Evolutionary conservation across 2,113 vertebrate genomes (phyloP).

Genomic region (Toxotes jaculatrix): DNA sequence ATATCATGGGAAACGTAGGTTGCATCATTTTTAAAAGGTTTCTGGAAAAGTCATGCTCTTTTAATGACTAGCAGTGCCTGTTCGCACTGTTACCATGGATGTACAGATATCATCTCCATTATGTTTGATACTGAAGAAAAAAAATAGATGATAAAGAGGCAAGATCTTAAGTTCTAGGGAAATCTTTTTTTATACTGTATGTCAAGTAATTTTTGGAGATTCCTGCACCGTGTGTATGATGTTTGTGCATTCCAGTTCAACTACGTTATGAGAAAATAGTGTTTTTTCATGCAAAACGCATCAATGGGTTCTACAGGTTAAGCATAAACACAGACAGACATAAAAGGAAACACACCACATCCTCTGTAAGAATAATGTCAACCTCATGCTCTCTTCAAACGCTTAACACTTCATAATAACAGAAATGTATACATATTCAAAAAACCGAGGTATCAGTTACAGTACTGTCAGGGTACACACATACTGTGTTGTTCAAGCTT

Average conservation of each 20-base stretch:
- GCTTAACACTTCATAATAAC: constrained; percentile 18
- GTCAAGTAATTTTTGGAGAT: neutral
- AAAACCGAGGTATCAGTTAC: constrained; percentile 1
- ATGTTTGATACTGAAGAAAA: neutral
- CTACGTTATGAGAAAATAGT: neutral
- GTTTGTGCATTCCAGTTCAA: neutral
- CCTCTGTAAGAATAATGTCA: constrained; percentile 13
- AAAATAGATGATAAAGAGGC: neutral
- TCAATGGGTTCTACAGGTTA: constrained; percentile 13
- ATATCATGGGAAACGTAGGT: neutral
- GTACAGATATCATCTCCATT: neutral
- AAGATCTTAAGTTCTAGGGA: neutral
- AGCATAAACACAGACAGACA: constrained; percentile 22
- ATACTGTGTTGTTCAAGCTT: constrained; percentile 8
- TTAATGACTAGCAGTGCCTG: neutral
- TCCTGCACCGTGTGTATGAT: neutral
- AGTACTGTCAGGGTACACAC: neutral
- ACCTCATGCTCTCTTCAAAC: neutral
- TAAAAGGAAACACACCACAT: constrained; percentile 11
- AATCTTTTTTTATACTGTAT: neutral
- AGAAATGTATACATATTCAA: constrained; percentile 21
- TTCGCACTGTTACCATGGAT: neutral
- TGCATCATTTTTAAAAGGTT: too few species aligned
- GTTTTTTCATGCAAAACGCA: constrained; percentile 3
- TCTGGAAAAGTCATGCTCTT: neutral